Conservation (phyloP, 2,113 vertebrate genomes). For the Eurypyga helias region DNA sequence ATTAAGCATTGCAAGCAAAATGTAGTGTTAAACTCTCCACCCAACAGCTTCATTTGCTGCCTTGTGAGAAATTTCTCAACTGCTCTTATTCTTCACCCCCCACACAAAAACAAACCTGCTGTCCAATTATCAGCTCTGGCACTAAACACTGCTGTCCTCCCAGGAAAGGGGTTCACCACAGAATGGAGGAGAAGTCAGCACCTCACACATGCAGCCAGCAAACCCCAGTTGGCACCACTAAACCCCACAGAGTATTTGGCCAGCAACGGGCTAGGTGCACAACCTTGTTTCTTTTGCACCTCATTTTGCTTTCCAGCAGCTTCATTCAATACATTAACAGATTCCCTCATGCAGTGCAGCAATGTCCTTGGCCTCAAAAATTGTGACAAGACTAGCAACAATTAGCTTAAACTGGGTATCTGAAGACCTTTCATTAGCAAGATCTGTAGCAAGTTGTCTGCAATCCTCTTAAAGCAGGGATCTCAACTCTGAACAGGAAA, state of each 20-base stretch:
- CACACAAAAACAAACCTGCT: background rate
- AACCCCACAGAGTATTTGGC: background rate
- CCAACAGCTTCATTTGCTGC: background rate
- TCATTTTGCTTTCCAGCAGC: background rate
- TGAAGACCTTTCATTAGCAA: background rate
- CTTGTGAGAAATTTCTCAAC: background rate
- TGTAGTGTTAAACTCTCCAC: background rate
- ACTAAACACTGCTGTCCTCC: background rate
- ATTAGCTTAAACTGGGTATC: background rate
- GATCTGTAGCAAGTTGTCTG: background rate
- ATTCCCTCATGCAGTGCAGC: background rate
- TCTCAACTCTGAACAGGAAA: background rate
- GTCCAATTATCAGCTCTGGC: background rate
- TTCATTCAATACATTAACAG: background rate
- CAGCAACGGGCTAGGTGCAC: background rate
- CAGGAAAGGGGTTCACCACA: background rate
- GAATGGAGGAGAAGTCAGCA: background rate
- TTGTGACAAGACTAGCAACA: background rate
- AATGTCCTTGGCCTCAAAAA: background rate
- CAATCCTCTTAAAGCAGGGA: background rate
- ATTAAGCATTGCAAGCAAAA: background rate
- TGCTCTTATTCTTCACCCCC: background rate
- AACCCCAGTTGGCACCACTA: fast-evolving
- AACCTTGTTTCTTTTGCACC: background rate
- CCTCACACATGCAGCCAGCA: background rate